These are phyloP conservation scores for Sebastes itinus DNA, from an alignment of 2,797 vertebrate species.

Conservation along the genomic window DNA sequence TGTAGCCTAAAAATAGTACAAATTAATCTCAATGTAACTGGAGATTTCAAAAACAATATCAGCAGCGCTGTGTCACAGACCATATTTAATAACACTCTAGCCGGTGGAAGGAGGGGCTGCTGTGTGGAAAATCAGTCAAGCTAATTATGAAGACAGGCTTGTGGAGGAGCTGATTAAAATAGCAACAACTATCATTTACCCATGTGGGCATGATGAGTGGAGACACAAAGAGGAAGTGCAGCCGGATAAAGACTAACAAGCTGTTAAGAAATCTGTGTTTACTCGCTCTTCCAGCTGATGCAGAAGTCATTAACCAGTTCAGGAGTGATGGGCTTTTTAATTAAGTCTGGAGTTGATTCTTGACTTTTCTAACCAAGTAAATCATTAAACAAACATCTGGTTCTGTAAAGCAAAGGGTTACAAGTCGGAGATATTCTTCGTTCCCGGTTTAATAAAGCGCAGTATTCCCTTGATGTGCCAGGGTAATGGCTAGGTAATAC, in stretches of 20 bases:
- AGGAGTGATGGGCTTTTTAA: slow-evolving; percentile 64
- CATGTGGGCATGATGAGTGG: neutral
- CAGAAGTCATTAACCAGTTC: slow-evolving; percentile 44
- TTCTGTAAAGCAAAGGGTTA: slow-evolving; percentile 32
- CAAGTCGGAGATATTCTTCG: neutral
- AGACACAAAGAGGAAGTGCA: slow-evolving; percentile 18
- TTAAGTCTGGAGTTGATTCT: slow-evolving; percentile 39
- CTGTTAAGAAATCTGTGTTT: slow-evolving; percentile 35
- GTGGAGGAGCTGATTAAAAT: slow-evolving; percentile 55
- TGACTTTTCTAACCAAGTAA: slow-evolving; percentile 38
- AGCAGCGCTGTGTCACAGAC: neutral
- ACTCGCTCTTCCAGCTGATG: slow-evolving; percentile 40
- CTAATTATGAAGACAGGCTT: slow-evolving; percentile 49
- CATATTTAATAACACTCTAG: slow-evolving; percentile 26
- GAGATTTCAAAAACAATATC: slow-evolving; percentile 18
- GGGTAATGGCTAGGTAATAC: neutral
- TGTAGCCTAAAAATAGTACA: neutral
- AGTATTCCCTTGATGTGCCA: slow-evolving; percentile 8
- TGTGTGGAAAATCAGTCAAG: slow-evolving; percentile 12
- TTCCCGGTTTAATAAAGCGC: slow-evolving; percentile 26
- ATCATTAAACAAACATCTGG: slow-evolving; percentile 54
- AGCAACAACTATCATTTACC: slow-evolving; percentile 32
- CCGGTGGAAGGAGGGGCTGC: neutral
- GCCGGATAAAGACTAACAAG: slow-evolving; percentile 32
- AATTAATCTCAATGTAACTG: slow-evolving; percentile 2